Evolutionary conservation across 2,888 invertebrate species (phyloP).

Genomic region (Bimastos eiseni): DNA sequence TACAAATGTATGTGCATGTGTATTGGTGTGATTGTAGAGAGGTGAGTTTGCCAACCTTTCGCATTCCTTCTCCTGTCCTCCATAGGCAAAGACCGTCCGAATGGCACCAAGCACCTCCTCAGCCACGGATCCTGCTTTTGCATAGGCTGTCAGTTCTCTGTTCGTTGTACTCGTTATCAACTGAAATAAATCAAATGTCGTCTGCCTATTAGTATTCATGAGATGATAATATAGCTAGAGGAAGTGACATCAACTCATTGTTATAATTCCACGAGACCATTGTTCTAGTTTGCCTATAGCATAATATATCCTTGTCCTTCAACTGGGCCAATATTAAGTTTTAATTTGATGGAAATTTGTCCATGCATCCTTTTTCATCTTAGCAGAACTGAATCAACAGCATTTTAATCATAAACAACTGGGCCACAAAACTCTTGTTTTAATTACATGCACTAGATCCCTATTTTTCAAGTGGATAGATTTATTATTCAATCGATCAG

Average conservation of each 20-base stretch:
- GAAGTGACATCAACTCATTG: not conserved
- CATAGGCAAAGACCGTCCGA: conserved; percentile 52
- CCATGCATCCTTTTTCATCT: too few relatives aligned
- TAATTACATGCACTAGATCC: too few relatives aligned
- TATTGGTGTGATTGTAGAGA: not conserved
- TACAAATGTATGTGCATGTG: not conserved
- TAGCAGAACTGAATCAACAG: too few relatives aligned
- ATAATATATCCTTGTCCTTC: not conserved
- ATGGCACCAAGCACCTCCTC: conserved; percentile 49
- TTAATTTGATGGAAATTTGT: too few relatives aligned
- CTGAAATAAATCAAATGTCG: conserved; percentile 22
- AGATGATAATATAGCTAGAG: not conserved
- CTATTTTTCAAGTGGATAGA: too few relatives aligned
- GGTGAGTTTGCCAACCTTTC: conserved; percentile 39
- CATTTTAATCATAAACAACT: too few relatives aligned
- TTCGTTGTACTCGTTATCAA: conserved; percentile 46
- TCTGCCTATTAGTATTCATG: not conserved
- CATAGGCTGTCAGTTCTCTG: conserved; percentile 65
- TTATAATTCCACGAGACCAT: not conserved
- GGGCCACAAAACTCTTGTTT: too few relatives aligned
- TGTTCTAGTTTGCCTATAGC: not conserved
- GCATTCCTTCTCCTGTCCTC: conserved; percentile 50
- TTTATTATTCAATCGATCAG: too few relatives aligned
- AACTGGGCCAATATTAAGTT: too few relatives aligned
- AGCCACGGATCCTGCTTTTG: conserved; percentile 62